Percentiles rank a stretch among this genome's conserved stretches.
phyloP scores from a whole-genome alignment of 2,888 invertebrate species.

The Phortica magna region DNA sequence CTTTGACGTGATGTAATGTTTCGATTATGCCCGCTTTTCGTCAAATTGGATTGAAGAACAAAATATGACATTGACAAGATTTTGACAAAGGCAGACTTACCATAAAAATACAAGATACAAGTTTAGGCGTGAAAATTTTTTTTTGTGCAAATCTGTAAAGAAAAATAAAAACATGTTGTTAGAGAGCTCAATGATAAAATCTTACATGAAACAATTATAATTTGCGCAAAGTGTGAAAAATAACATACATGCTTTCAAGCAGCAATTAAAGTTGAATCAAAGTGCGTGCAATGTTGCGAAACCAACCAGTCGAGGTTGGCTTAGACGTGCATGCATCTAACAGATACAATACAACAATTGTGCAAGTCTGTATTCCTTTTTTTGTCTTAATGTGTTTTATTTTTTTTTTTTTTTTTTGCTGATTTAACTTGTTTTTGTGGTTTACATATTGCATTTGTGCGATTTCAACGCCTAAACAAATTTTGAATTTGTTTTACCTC shows the following conservation, averaged over 20 bases:
- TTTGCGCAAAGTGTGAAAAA: conserved; percentile 28
- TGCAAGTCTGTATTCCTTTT: neutral
- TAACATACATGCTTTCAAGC: neutral
- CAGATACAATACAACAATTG: neutral
- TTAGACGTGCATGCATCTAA: neutral
- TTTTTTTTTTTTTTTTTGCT: neutral
- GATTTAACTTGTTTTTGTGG: conserved; percentile 4
- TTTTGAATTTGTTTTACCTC: conserved; percentile 12
- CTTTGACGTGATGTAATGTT: conserved; percentile 32
- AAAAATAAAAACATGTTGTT: conserved; percentile 23
- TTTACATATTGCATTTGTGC: conserved; percentile 25
- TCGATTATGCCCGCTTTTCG: conserved; percentile 16
- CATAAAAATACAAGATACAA: neutral
- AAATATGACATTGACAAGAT: conserved; percentile 64
- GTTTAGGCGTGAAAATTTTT: neutral
- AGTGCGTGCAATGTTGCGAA: conserved; percentile 25
- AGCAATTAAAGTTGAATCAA: neutral
- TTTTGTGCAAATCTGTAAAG: conserved; percentile 47
- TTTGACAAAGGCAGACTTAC: conserved; percentile 45
- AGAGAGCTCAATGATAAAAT: too few species aligned
- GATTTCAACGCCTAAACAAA: conserved; percentile 28
- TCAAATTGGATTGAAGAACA: conserved; percentile 45
- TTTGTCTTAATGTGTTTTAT: conserved; percentile 11
- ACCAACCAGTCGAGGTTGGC: neutral
- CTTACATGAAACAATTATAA: conserved; percentile 27